Conservation (phyloP, 1,140 invertebrate species). For the Aphaenogaster ashmeadi region DNA sequence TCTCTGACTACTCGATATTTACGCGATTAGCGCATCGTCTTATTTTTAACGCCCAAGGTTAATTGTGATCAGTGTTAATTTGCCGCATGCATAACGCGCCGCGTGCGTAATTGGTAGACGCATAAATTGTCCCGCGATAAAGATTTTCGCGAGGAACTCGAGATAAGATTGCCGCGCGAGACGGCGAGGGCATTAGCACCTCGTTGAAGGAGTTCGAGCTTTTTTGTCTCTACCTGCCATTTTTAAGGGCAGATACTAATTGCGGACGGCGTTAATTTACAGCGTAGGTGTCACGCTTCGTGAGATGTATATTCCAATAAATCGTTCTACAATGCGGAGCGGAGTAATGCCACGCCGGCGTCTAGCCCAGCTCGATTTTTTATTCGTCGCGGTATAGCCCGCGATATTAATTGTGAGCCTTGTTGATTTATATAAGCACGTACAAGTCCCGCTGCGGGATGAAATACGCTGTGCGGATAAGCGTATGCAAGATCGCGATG, state of each 20-base stretch:
- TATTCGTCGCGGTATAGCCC: neutral
- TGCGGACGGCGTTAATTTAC: slow-evolving; percentile 54
- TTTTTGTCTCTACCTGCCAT: neutral
- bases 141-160: slow-evolving; percentile 51
- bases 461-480: slow-evolving; percentile 41
- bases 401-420: slow-evolving; percentile 58
- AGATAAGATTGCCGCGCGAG: slow-evolving; percentile 36
- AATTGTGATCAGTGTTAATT: slow-evolving; percentile 55
- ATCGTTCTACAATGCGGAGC: slow-evolving; percentile 56
- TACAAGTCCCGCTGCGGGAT: slow-evolving; percentile 36
- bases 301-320: slow-evolving; percentile 65
- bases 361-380: slow-evolving; percentile 16
- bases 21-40: slow-evolving; percentile 4
- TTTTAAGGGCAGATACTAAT: slow-evolving; percentile 50
- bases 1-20: slow-evolving; percentile 6
- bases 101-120: slow-evolving; percentile 52
- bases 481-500: slow-evolving; percentile 22
- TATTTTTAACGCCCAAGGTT: slow-evolving; percentile 48
- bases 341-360: neutral
- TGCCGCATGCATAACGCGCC: slow-evolving; percentile 3
- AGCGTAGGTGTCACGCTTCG: slow-evolving; percentile 50
- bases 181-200: slow-evolving; percentile 45
- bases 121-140: slow-evolving; percentile 59
- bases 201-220: slow-evolving; percentile 20
- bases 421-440: slow-evolving; percentile 58